Base-by-base conservation (phyloP, 2,888 invertebrate genomes). In the Fissipunctia ypsillon region DNA sequence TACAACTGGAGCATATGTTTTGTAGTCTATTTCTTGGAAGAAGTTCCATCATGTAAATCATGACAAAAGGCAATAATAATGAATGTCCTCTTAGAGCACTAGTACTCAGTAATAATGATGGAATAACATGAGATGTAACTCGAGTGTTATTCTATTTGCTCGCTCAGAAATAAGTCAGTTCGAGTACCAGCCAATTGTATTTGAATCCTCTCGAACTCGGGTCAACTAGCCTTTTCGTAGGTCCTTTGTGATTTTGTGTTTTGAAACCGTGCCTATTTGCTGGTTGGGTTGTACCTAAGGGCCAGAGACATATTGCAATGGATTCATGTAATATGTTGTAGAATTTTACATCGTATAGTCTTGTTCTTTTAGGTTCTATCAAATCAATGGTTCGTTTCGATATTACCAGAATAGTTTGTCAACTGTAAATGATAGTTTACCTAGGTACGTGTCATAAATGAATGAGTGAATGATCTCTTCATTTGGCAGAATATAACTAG, bases 121-220 rank as follows among this genome's bases (percentile, higher is more conserved):
- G 45, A 64, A 72, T 52, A 71, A 68, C 50, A 35, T 64, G 70
- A 67, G 74, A 63, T 66, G 66, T 52, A 19, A 41, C 67, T 35
- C 7, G 35, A 76, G 19, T 10, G 57, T 19, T 76, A 35, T 76
- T 43, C 25, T 66, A 35, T 76, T 74, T 43, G 25, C 16, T 9
- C 31, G 54, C 48, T 48, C 41, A 65, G 67, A 67, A 57, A 76
- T 76, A 74, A 41, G 22, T 50, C 45, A 65, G 57, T 61, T 61
- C 57, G 45, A 81, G 82, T 71, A 70, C 52, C 50, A 60, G 69
- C 43, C 81, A 73, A 81, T 73, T 81, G 69, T 77, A 68, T 77
- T 73, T 65, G 68, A 73, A 68, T 73, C 57, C 65, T 54, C 59
- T 82, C 57, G 73, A 64, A 56, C 19, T 80, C 14, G 25, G 22